phyloP scores from a whole-genome alignment of 1,140 invertebrate genomes.

The Melitaea cinxia region DNA sequence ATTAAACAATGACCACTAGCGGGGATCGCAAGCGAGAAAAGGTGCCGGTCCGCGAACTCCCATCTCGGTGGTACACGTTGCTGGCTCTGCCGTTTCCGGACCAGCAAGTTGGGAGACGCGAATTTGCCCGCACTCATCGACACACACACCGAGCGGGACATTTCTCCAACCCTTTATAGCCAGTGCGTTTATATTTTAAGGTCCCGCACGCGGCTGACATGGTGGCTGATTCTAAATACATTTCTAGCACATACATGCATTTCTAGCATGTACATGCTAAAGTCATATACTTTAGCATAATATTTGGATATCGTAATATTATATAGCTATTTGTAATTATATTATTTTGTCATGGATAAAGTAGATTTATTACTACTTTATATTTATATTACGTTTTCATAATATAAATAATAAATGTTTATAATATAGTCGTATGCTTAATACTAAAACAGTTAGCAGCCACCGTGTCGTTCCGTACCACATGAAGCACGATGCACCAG shows the following conservation, averaged over 20 bases:
- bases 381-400: too few species aligned
- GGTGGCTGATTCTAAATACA: conserved; percentile 50
- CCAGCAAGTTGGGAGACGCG: conserved; percentile 92
- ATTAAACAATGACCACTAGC: conserved; percentile 38
- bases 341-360: too few species aligned
- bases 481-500: conserved; percentile 32
- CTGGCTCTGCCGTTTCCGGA: conserved; percentile 95
- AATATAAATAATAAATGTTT: too few species aligned
- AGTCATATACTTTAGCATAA: too few species aligned
- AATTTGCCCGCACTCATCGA: conserved; percentile 89
- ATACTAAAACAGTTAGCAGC: conserved; percentile 20
- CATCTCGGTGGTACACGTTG: conserved; percentile 93
- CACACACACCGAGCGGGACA: conserved; percentile 89
- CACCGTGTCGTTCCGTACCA: conserved; percentile 44
- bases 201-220: conserved; percentile 60
- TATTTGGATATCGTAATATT: too few species aligned
- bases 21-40: conserved; percentile 62
- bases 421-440: background rate
- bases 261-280: background rate
- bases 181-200: conserved; percentile 74
- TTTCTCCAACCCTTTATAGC: conserved; percentile 86
- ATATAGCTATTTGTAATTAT: too few species aligned
- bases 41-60: conserved; percentile 80
- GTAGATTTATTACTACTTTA: too few species aligned
- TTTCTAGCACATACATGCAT: background rate